These are phyloP conservation scores for Zaprionus kolodkinae DNA, from an alignment of 1,140 invertebrate genomes.

Conservation along the genomic window DNA sequence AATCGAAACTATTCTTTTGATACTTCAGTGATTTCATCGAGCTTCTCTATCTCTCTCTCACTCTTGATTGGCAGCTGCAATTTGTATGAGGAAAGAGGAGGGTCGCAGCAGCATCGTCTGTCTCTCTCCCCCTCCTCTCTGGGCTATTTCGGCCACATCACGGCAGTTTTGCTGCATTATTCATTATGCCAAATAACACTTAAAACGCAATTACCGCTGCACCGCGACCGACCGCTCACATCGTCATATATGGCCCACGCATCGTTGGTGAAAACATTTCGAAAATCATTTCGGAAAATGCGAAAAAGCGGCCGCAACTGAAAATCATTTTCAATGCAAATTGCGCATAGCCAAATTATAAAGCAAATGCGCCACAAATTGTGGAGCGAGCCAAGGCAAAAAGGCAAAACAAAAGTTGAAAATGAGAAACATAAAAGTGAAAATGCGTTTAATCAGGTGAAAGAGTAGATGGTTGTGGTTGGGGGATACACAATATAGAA, in stretches of 20 bases:
- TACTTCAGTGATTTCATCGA: neutral
- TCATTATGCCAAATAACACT: constrained; percentile 58
- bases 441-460: constrained; percentile 1
- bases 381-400: constrained; percentile 21
- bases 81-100: neutral
- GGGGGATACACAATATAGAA: neutral
- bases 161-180: constrained; percentile 39
- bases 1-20: neutral
- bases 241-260: constrained; percentile 28
- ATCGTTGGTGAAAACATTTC: constrained; percentile 57
- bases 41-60: no score
- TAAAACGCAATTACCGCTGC: constrained; percentile 58
- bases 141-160: neutral
- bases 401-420: constrained; percentile 1
- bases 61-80: neutral
- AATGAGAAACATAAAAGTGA: neutral
- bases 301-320: constrained; percentile 25
- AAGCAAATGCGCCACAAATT: constrained; percentile 35
- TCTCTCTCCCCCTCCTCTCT: neutral
- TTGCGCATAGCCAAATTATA: constrained; percentile 58
- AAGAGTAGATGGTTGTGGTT: neutral
- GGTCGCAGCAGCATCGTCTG: neutral
- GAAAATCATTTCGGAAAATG: constrained; percentile 44
- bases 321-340: constrained; percentile 60
- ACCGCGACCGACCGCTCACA: neutral